Evolutionary conservation across 1,140 invertebrate species (phyloP).

Genomic region (Vanessa atalanta): DNA sequence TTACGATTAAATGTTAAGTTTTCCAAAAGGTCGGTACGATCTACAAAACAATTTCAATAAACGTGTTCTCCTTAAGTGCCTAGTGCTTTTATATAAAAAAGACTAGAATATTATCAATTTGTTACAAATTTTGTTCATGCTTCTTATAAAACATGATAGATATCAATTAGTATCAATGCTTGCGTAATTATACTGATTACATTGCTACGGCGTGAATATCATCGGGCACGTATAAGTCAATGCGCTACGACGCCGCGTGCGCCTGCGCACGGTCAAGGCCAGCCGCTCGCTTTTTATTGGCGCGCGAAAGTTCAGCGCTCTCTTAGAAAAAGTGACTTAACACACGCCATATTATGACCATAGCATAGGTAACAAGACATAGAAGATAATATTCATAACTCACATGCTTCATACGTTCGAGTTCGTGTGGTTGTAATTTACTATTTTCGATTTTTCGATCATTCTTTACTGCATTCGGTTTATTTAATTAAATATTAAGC

Average conservation of each 20-base stretch:
- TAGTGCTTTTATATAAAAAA: too few species aligned
- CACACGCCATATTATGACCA: slow-evolving; percentile 26
- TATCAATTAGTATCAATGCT: slow-evolving; percentile 3
- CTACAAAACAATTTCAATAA: too few species aligned
- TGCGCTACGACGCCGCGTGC: slow-evolving; percentile 35
- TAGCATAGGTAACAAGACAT: slow-evolving; percentile 16
- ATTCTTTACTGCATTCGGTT: not conserved
- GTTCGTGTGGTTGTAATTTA: not conserved
- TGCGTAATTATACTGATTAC: slow-evolving; percentile 20
- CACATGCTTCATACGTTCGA: not conserved
- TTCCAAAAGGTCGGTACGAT: too few species aligned
- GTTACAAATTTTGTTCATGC: too few species aligned
- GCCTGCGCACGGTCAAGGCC: slow-evolving; percentile 58
- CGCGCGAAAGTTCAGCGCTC: slow-evolving; percentile 61
- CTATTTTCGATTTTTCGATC: not conserved
- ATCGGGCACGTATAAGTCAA: slow-evolving; percentile 23
- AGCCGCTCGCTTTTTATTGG: slow-evolving; percentile 56
- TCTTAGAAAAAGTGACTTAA: slow-evolving; percentile 48
- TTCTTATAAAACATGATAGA: not conserved
- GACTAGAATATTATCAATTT: too few species aligned
- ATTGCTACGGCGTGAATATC: slow-evolving; percentile 21
- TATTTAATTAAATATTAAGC: not conserved
- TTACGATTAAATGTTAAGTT: too few species aligned
- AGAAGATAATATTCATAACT: slow-evolving; percentile 9
- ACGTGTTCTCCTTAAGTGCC: too few species aligned